These are phyloP conservation scores for Leuciscus waleckii DNA, from an alignment of 2,797 vertebrate genomes.

Conservation along the genomic window DNA sequence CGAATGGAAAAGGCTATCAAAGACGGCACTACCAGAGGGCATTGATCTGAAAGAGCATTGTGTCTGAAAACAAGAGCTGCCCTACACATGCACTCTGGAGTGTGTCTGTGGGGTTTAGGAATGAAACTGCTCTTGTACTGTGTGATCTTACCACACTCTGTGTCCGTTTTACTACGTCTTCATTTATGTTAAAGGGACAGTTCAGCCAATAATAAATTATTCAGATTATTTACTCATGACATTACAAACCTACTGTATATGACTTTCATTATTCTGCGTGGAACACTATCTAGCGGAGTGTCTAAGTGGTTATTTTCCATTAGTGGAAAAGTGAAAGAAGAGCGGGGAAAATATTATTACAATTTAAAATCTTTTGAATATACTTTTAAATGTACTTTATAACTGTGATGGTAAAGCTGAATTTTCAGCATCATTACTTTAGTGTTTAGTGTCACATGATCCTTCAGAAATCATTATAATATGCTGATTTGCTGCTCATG, in stretches of 20 bases:
- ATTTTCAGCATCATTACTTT: background rate
- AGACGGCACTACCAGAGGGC: conserved; percentile 52
- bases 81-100: conserved; percentile 57
- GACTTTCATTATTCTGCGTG: background rate
- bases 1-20: conserved; percentile 47
- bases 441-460: background rate
- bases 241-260: background rate
- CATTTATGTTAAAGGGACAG: background rate
- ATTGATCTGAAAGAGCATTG: conserved; percentile 62
- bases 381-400: background rate
- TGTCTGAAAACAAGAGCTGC: conserved; percentile 65
- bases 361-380: background rate
- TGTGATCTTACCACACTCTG: background rate
- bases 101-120: conserved; percentile 6
- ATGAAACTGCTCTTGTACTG: conserved; percentile 14
- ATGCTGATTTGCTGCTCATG: background rate
- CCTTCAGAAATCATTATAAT: background rate
- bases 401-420: background rate
- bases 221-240: conserved; percentile 2
- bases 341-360: background rate
- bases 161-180: background rate
- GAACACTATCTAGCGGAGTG: background rate
- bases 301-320: background rate
- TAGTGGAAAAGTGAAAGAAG: background rate
- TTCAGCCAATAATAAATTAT: background rate